phyloP scores from a whole-genome alignment of 2,797 vertebrate genomes.

The Platalea minor region DNA sequence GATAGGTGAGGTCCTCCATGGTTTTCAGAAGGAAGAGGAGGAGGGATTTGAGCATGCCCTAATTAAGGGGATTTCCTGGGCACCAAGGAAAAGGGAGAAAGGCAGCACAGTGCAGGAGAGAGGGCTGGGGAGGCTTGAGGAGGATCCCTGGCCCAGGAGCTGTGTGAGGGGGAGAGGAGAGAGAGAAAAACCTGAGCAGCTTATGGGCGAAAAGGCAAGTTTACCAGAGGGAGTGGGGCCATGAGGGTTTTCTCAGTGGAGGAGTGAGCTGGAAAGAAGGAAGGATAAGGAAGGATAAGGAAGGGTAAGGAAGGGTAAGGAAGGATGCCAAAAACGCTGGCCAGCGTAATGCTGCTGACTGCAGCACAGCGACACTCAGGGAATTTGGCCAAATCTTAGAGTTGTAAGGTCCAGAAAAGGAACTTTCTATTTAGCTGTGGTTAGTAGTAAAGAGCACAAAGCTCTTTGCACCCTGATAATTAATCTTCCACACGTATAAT shows the following conservation, averaged over 20 bases:
- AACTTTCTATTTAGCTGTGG: neutral
- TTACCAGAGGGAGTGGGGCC: neutral
- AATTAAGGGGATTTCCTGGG: neutral
- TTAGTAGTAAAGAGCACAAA: neutral
- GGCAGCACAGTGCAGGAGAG: neutral
- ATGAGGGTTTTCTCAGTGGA: neutral
- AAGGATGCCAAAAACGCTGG: neutral
- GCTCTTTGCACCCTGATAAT: neutral
- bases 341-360: neutral
- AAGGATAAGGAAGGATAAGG: neutral
- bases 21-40: neutral
- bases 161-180: neutral
- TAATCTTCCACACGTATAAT: neutral
- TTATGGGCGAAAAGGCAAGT: neutral
- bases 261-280: neutral
- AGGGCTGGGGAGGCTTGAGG: neutral
- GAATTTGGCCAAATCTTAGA: neutral
- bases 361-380: accelerated
- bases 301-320: neutral
- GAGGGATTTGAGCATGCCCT: neutral
- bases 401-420: neutral
- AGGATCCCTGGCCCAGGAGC: neutral
- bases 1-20: neutral
- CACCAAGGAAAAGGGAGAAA: neutral
- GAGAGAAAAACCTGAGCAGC: neutral